Evolutionary conservation across 2,888 invertebrate genomes (phyloP), one percentile per base, ranked within the genome.

Genomic region (Brachypalpus laphriformis): DNA sequence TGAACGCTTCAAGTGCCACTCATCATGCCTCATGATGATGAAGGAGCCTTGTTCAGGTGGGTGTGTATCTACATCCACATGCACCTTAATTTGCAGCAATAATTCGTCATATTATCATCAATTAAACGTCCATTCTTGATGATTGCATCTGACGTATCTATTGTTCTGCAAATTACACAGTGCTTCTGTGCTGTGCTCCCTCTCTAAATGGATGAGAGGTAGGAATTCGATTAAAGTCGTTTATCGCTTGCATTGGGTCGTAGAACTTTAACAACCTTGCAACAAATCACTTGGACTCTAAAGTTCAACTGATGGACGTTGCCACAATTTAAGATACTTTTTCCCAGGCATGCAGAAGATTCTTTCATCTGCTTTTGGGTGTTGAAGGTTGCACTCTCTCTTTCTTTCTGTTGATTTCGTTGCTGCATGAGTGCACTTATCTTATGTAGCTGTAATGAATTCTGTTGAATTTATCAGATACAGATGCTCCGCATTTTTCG

Each of bases 61-160:
- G 34, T 9, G 34, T 34, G 34, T 34, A 22, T 22, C 25, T 8
- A 18, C 14, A 40, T 47, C 9, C 47, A 47, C 20, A 47, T 47
- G 9, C 47, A 18, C 22, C n/a, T 49, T 49, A 9, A 25, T 22
- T 49, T 49, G n/a, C 16, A 25, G 70, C 70, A 61, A 45, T 57
- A 49, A 65, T 80, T 49, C 72, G 65, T 57, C 56, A 63, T 63
- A 57, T 71, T 63, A 63, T 63, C 54, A 16, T 78, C 70, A 71
- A 71, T 78, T 80, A 57, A 72, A 56, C 59, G 57, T 37, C 40
- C 63, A 71, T 80, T 63, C n/a, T 54, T 34, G 11, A 34, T 49
- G 65, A 49, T 28, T 65, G 71, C 14, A 49, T 65, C 78, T 51
- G 45, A 45, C 9, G 25, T 51, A 51, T 22, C 31, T 70, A 34